A percentile compares a stretch with the other conserved stretches of the same genome.
Evolutionary conservation across 2,888 invertebrate genomes (phyloP).

Genomic region (Cosmorhoe ocellata): DNA sequence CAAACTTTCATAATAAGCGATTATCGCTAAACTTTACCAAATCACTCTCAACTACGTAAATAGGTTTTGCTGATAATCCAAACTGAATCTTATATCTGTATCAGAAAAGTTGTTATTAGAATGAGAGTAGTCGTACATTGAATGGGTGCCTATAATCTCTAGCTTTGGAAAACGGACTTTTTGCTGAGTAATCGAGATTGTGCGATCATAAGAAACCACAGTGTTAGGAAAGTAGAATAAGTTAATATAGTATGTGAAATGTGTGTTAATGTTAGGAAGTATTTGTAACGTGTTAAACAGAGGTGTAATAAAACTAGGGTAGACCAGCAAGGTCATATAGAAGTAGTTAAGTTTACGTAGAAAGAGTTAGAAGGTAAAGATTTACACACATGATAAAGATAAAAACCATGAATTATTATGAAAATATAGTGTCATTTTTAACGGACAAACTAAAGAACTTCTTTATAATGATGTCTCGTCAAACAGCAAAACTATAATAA

Average conservation of each 20-base stretch:
- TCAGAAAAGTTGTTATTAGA: not conserved
- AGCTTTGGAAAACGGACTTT: conserved; percentile 27
- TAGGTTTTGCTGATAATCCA: not conserved
- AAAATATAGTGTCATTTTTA: too few species aligned
- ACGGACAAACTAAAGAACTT: too few species aligned
- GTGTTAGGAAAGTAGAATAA: conserved; percentile 26
- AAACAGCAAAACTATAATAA: not conserved
- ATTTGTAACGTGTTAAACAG: conserved; percentile 3
- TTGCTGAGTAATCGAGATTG: conserved; percentile 35
- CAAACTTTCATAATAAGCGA: conserved; percentile 6
- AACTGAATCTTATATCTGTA: not conserved
- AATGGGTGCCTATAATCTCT: conserved; percentile 4
- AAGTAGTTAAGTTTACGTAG: not conserved
- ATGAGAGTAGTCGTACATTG: not conserved
- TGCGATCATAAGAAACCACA: conserved; percentile 24
- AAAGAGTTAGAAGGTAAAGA: not conserved
- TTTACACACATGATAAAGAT: too few species aligned
- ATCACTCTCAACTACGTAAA: not conserved
- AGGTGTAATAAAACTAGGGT: not conserved
- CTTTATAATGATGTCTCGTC: too few species aligned
- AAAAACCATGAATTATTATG: too few species aligned
- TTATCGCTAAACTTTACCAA: conserved; percentile 3
- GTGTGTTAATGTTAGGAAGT: conserved; percentile 26
- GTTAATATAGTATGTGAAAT: conserved; percentile 2
- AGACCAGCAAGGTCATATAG: conserved; percentile 3